Base-by-base conservation (phyloP, 2,888 invertebrate genomes). In the Rhodophaea formosa region DNA sequence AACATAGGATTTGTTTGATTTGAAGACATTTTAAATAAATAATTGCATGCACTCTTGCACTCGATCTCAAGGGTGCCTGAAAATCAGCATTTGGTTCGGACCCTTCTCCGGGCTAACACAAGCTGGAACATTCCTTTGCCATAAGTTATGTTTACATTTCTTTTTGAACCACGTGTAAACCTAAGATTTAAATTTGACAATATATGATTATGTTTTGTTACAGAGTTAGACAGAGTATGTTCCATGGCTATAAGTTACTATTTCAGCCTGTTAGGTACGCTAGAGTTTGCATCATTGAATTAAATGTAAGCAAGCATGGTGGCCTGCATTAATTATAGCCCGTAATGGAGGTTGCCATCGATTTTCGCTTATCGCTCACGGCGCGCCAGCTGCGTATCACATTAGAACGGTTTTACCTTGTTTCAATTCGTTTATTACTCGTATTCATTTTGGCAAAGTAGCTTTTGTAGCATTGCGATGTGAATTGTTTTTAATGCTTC, bases 331-430 rank as follows among this genome's bases (percentile, higher is more conserved):
- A 82, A 81, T 82, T 82, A 83, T 79, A 75, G 67, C 69, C 66
- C 66, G 77, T 83, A 83, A 82, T 82, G 82, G 80, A 79, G 74
- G 75, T 70, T 67, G 69, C 69, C 80, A 86, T 86, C 74, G 86
- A 84, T 86, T 86, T 83, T 82, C 84, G 77, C 84, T 85, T 84
- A 85, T 80, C 78, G 79, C 74, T 82, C 78, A 75, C 76, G 71
- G 72, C 69, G 70, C 74, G 68, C 71, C 81, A 82, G 82, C 77
- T 84, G 82, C 69, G 74, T 58, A 58, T 62, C 68, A 66, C 74
- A 77, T 78, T 66, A 79, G 75, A 82, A 23, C 23, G 23, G 79
- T 81, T 75, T 75, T 75, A 72, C 70, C 77, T 74, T 74, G 71
- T 75, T 68, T 64, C 66, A 68, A 64, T 70, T 67, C n/a, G 12